Evolutionary conservation across 2,888 invertebrate species (phyloP), one percentile per base, ranked within the genome.

Genomic region (Tholera decimalis): DNA sequence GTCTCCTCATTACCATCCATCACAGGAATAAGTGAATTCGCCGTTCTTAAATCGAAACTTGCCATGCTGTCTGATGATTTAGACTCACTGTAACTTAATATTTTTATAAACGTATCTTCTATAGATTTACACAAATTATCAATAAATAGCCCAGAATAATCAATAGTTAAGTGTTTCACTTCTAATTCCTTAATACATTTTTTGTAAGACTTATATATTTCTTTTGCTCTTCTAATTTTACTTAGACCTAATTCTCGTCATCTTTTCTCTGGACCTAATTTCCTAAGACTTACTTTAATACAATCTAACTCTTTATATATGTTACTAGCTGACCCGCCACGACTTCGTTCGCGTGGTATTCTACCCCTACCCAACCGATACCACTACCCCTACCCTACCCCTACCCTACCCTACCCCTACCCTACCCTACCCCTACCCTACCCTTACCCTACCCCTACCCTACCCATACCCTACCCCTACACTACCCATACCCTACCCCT

Each of bases 21-120:
- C 44, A 44, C 44, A n/a, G 46, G 46, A 9, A 46, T 26, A 3
- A 46, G 46, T 46, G 46, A 46, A 26, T 26, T 26, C n/a, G 46
- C 46, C n/a, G 46, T 46, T 46, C 26, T 46, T 26, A 46, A 46
- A 46, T 26, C 26, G 26, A 46, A 46, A 46, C 46, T 26, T 46
- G 46, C 46, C 24, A 46, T 46, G 15, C 26, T 46, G 15, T 24
- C 15, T 4, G 24, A 46, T 46, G n/a, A 46, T 24, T 46, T 26
- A 46, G 24, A 46, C 8, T 46, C 30, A 8, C 43, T 43, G 43
- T 43, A 43, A 43, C 43, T 43, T 43, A 43, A 22, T 43, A 43
- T 43, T 43, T 41, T 43, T 43, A 4, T 22, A 22, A 5, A 43
- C 11, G 22, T 22, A 22, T 43, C 43, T 43, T 43, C 20, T 43